These are phyloP conservation scores for Tapirus terrestris DNA, from an alignment of 2,113 vertebrate genomes.

Conservation along the genomic window DNA sequence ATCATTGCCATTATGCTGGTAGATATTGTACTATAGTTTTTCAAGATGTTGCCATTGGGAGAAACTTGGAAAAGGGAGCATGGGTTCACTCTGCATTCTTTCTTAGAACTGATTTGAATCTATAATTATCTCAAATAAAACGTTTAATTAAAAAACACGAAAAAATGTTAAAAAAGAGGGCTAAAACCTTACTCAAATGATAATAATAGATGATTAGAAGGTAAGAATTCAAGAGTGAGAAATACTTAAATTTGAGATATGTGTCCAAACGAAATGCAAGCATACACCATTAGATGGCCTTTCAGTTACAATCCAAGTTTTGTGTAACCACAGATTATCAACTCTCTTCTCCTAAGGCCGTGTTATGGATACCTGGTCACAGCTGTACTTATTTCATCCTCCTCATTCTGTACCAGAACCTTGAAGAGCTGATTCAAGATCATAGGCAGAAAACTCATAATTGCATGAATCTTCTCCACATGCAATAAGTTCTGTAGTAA, in stretches of 20 bases:
- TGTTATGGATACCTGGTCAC: conserved; percentile 92
- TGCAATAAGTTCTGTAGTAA: conserved; percentile 92
- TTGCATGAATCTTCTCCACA: conserved; percentile 96
- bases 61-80: background rate
- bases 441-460: conserved; percentile 96
- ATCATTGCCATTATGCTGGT: background rate
- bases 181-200: background rate
- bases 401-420: conserved; percentile 94
- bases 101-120: background rate
- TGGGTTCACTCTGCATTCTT: background rate
- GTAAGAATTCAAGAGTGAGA: background rate
- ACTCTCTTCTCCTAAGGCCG: background rate
- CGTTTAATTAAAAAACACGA: background rate
- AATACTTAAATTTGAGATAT: background rate
- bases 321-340: background rate
- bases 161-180: background rate
- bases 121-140: background rate
- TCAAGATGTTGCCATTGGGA: background rate
- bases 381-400: conserved; percentile 92
- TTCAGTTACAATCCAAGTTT: background rate
- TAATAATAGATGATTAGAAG: background rate
- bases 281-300: background rate
- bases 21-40: background rate
- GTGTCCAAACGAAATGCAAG: background rate
- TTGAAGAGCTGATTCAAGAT: conserved; percentile 97